Base-by-base conservation (phyloP, 2,888 invertebrate genomes). In the Tribolium freemani region DNA sequence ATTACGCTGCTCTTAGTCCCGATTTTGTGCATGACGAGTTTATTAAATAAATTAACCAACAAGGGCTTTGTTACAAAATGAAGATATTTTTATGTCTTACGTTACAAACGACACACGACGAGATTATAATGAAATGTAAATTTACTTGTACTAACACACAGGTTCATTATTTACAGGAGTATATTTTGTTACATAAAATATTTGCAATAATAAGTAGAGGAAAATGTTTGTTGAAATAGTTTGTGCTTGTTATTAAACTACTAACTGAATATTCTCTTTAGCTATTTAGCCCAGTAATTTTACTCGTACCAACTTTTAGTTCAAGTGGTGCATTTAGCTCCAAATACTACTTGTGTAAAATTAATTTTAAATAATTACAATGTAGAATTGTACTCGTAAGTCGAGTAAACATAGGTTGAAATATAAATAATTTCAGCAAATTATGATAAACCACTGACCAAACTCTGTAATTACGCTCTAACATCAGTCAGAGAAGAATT, bases 21-120 rank as follows among this genome's bases (percentile, higher is more conserved):
- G 82, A 83, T 83, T 84, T 83, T 81, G 82, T 84, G 83, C 83
- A 84, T 83, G 83, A 83, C 80, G 82, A 83, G 81, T 83, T 83
- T 82, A 82, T 82, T 83, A 83, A 83, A 83, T 83, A 80, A 81
- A 84, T 84, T 83, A 81, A 75, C 77, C 73, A 74, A 48, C 48
- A 38, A 38, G 1, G 9, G 38, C 8, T 38, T 38, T n/a, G n/a
- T 26, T 5, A 26, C 5, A 26, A 26, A 26, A 26, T 3, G 26
- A 26, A 5, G 26, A 26, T 26, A 26, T 26, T 26, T 26, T 26
- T 26, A 5, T 5, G 5, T 26, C 26, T 26, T 26, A 26, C 26
- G 26, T 26, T 26, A 26, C 26, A 26, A 64, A n/a, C 21, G 13
- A 38, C 13, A 61, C 30, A 26, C 3, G 26, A 26, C 26, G 26